Conservation (phyloP, 2,113 vertebrate species). For the Oenanthe oenanthe region DNA sequence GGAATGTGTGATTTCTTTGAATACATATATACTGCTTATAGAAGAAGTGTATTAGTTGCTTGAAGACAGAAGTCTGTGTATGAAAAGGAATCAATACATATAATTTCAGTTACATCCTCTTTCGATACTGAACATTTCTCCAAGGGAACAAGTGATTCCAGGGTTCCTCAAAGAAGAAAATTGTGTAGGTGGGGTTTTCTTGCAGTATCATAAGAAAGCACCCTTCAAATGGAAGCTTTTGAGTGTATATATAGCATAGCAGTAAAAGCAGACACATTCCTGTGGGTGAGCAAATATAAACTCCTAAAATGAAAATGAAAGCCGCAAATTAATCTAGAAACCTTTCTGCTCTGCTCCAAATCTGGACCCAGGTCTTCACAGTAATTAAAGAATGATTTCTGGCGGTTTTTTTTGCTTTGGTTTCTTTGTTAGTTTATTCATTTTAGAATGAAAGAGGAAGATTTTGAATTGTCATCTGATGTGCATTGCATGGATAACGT, state of each 20-base stretch:
- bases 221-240: background rate
- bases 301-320: conserved; percentile 10
- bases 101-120: background rate
- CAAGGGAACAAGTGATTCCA: conserved; percentile 5
- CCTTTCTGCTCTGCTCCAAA: background rate
- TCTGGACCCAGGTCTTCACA: background rate
- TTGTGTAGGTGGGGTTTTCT: conserved; percentile 31
- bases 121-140: background rate
- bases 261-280: background rate
- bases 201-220: conserved; percentile 4
- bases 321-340: background rate
- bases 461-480: background rate
- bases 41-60: background rate
- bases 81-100: background rate
- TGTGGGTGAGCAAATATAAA: background rate
- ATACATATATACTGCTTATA: background rate
- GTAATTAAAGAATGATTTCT: background rate
- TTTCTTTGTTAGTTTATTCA: background rate
- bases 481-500: background rate
- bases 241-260: background rate
- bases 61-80: background rate
- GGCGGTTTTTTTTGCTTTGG: background rate
- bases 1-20: background rate
- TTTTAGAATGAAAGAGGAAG: background rate
- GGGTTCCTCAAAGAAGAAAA: background rate